Evolutionary conservation across 1,140 invertebrate genomes (phyloP).

Genomic region (Cyphomyrmex costatus): DNA sequence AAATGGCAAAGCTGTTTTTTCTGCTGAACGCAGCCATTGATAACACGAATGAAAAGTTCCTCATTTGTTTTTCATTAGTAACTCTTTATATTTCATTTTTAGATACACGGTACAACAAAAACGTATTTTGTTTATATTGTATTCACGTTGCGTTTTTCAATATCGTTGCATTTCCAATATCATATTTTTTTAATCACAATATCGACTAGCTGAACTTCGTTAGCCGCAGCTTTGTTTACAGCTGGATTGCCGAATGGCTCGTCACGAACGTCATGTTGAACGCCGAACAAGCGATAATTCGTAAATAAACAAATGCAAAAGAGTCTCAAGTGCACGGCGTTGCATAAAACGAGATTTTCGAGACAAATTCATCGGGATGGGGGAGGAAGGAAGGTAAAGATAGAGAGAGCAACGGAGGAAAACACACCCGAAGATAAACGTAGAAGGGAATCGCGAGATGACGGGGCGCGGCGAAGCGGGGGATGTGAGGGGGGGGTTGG

Average conservation of each 20-base stretch:
- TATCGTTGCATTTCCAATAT: neutral
- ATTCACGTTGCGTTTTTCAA: neutral
- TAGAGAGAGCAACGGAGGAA: conserved; percentile 33
- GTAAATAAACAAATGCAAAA: conserved; percentile 40
- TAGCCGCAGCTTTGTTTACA: neutral
- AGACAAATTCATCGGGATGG: conserved; percentile 15
- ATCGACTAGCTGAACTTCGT: neutral
- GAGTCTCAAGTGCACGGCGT: neutral
- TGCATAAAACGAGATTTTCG: conserved; percentile 41
- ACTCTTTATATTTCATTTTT: neutral
- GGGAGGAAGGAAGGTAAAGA: conserved; percentile 28
- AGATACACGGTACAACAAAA: neutral
- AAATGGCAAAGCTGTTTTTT: no score
- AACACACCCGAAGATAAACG: conserved; percentile 49
- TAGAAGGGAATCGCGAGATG: conserved; percentile 21
- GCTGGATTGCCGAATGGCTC: neutral
- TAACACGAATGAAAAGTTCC: neutral
- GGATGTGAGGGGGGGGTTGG: conserved; percentile 13
- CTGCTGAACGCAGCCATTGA: neutral
- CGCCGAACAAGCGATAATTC: conserved; percentile 8
- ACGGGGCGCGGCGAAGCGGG: conserved; percentile 27
- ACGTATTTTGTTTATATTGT: neutral
- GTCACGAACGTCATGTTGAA: neutral
- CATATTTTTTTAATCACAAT: conserved; percentile 4
- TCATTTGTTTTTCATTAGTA: neutral